A percentile compares a stretch with the other conserved stretches of the same genome.
These are phyloP conservation scores for Agapostemon virescens DNA, from an alignment of 2,888 invertebrate genomes.

Conservation along the genomic window DNA sequence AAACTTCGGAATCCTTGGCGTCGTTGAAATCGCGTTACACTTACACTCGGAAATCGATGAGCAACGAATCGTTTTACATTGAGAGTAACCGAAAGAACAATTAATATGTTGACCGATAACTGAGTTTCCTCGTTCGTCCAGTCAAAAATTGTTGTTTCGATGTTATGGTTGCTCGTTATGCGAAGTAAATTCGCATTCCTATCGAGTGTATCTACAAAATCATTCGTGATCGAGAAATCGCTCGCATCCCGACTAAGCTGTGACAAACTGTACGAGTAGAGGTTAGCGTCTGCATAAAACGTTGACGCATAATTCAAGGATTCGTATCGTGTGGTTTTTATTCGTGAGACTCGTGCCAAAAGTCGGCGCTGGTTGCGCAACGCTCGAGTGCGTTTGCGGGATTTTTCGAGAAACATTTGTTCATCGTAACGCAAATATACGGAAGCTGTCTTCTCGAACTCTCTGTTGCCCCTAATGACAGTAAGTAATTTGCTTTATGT, in stretches of 20 bases:
- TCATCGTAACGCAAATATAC: background rate
- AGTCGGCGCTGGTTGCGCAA: constrained; percentile 30
- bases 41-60: background rate
- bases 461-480: constrained; percentile 42
- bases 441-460: background rate
- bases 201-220: background rate
- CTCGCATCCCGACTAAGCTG: background rate
- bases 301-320: background rate
- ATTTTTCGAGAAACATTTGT: constrained; percentile 18
- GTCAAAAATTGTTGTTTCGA: background rate
- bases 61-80: background rate
- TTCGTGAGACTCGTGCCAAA: constrained; percentile 39
- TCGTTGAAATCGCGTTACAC: background rate
- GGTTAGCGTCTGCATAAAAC: constrained; percentile 49
- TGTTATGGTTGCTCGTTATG: background rate
- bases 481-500: constrained; percentile 35
- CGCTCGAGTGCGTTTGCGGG: constrained; percentile 31
- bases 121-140: background rate
- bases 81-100: background rate
- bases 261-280: constrained; percentile 3
- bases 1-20: background rate
- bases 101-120: background rate
- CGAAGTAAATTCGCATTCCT: background rate
- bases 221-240: background rate
- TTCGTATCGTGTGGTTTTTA: background rate